Evolutionary conservation across 2,888 invertebrate species (phyloP).

Genomic region (Cataglyphis albicans): DNA sequence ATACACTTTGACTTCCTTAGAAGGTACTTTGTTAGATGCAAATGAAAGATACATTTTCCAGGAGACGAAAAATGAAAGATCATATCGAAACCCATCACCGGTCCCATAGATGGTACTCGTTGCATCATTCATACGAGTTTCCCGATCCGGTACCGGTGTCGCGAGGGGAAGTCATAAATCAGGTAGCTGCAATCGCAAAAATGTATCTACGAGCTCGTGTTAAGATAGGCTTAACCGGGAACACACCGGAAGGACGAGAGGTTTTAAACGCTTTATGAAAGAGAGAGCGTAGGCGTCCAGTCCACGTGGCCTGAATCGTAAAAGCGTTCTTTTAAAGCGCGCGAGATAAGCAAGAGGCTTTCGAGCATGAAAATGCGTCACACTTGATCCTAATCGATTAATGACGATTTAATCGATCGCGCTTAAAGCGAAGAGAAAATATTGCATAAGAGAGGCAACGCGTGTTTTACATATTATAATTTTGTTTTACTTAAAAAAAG

Average conservation of each 20-base stretch:
- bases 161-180: slow-evolving; percentile 66
- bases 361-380: slow-evolving; percentile 35
- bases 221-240: slow-evolving; percentile 27
- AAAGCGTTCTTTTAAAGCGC: slow-evolving; percentile 31
- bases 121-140: slow-evolving; percentile 35
- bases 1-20: not conserved
- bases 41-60: not conserved
- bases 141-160: not conserved
- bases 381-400: slow-evolving; percentile 34
- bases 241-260: slow-evolving; percentile 58
- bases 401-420: slow-evolving; percentile 27
- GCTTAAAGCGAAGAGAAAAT: not conserved
- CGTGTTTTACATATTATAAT: not conserved
- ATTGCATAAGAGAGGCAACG: not conserved
- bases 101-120: not conserved
- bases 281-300: slow-evolving; percentile 61
- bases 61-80: slow-evolving; percentile 23
- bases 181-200: slow-evolving; percentile 60
- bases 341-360: slow-evolving; percentile 30
- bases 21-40: not conserved
- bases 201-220: slow-evolving; percentile 56
- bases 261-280: slow-evolving; percentile 68
- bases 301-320: slow-evolving; percentile 54
- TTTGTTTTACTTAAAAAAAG: not conserved
- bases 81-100: slow-evolving; percentile 12